Base-by-base conservation (phyloP, 2,113 vertebrate species). In the Peromyscus californicus region DNA sequence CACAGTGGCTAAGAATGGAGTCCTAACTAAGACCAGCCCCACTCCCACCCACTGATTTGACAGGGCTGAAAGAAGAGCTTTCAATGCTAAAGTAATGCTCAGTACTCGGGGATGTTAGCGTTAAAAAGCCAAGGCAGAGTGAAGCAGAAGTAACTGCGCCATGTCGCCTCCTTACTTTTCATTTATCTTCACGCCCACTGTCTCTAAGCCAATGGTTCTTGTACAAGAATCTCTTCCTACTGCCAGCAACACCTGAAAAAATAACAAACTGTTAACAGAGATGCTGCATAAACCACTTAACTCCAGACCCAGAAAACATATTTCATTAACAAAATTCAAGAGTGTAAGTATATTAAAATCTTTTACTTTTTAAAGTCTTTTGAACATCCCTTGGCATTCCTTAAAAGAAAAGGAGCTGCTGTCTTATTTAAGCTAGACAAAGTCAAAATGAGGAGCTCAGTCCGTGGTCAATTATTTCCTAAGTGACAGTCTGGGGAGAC, bases 191-290 rank as follows among this genome's bases (percentile, higher is more conserved):
- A 99, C 99, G 65, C 99, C 99, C 0, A 99, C 98, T 1, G 98
- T 98, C 65, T 99, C 98, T 95, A 99, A 98, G 75, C 99, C 99
- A 74, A 99, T 99, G 76, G 97, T 98, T 85, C 98, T 98, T 17
- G 99, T 99, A 95, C 99, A 99, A 8, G 99, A 91, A 86, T 99
- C 99, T 97, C 99, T 99, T 97, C 99, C 99, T 0, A 99, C 98
- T 63, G 99, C 98, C 61, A 99, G 94, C 96, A 99, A 92, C 39
- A 99, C 99, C 99, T 99, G 97, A 79, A 98, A 98, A 96, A 82
- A 65, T 21, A 87, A 69, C 48, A 51, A 29, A 94, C 12, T 93
- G 78, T 74, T 91, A 92, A 84, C 11, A 67, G 80, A 96, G 95
- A 70, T 31, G 89, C 1, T 39, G 21, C 8, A 45, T 19, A 63